phyloP scores from a whole-genome alignment of 2,888 invertebrate species.

The Cataglyphis cursor region DNA sequence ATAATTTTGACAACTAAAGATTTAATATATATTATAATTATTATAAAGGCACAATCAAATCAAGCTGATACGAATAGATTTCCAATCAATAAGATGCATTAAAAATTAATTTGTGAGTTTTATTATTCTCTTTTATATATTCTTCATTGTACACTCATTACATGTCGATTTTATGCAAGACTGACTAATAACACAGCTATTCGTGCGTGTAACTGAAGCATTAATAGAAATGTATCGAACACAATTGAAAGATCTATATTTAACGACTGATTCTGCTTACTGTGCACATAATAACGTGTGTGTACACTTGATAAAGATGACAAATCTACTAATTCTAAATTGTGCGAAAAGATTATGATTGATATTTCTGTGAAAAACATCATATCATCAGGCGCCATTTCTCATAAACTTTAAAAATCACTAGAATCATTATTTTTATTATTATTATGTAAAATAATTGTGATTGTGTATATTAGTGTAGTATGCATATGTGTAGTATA shows the following conservation, averaged over 20 bases:
- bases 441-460: neutral
- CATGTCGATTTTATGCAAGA: slow-evolving; percentile 42
- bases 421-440: neutral
- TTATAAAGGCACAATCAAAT: neutral
- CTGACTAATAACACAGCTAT: slow-evolving; percentile 28
- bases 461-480: neutral
- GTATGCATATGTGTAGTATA: no score
- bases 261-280: neutral
- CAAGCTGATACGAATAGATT: neutral
- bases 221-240: slow-evolving; percentile 53
- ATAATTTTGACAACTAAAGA: neutral
- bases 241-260: slow-evolving; percentile 53
- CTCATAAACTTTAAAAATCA: neutral
- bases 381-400: neutral
- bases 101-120: neutral
- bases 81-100: neutral
- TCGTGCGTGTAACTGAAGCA: slow-evolving; percentile 15
- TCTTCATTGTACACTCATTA: neutral
- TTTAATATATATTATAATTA: neutral
- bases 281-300: neutral
- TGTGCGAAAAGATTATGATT: neutral
- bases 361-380: neutral
- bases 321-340: slow-evolving; percentile 11
- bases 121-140: neutral
- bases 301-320: neutral